Percentiles rank a stretch among this genome's conserved stretches.
Conservation (phyloP, 2,797 vertebrate species). For the Lateolabrax maculatus region DNA sequence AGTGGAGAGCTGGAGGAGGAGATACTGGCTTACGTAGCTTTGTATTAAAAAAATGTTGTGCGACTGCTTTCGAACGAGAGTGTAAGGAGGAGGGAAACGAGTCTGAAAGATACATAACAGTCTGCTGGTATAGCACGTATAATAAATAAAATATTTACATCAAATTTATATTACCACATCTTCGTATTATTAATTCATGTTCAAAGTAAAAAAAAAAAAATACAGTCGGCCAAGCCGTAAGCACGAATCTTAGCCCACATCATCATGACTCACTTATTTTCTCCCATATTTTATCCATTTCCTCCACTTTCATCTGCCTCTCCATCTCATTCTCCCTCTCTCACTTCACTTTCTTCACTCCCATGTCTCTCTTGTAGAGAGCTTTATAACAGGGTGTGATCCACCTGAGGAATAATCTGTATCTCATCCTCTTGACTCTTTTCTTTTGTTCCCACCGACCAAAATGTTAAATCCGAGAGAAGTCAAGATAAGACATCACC, state of each 20-base stretch:
- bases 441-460: background rate
- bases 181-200: conserved; percentile 50
- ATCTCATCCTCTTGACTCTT: conserved; percentile 18
- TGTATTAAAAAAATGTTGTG: conserved; percentile 18
- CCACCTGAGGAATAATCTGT: conserved; percentile 24
- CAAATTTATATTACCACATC: conserved; percentile 38
- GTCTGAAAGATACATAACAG: conserved; percentile 12
- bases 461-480: conserved; percentile 12
- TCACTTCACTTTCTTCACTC: background rate
- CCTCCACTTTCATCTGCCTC: background rate
- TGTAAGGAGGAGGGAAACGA: conserved; percentile 14
- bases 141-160: conserved; percentile 49
- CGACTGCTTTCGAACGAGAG: conserved; percentile 35
- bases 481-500: conserved; percentile 1
- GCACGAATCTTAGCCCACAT: conserved; percentile 13
- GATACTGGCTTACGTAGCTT: conserved; percentile 32
- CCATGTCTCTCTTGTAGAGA: background rate
- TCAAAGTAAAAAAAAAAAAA: too few relatives aligned
- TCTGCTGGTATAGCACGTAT: conserved; percentile 26
- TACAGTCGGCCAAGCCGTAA: background rate
- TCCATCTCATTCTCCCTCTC: background rate
- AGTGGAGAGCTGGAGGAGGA: conserved; percentile 57
- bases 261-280: conserved; percentile 10
- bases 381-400: conserved; percentile 20
- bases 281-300: background rate